Evolutionary conservation across 2,797 vertebrate genomes (phyloP).

Genomic region (Arctocebus calabarensis): DNA sequence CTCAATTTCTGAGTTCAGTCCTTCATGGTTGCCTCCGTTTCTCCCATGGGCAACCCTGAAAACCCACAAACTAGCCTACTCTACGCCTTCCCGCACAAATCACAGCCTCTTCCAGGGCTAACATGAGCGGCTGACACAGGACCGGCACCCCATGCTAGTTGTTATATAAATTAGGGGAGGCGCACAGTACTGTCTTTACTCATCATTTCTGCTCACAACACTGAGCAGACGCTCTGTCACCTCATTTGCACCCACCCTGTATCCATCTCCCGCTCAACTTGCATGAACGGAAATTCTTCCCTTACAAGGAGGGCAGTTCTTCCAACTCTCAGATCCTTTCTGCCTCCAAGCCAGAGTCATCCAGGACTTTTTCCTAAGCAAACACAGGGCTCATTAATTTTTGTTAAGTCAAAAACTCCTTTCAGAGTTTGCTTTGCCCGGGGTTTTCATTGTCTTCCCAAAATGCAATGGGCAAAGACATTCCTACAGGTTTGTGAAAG

Average conservation of each 20-base stretch:
- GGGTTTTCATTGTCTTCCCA: neutral
- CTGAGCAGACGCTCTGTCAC: neutral
- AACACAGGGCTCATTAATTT: neutral
- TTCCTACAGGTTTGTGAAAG: neutral
- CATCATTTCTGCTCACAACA: neutral
- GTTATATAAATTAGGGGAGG: fast-evolving
- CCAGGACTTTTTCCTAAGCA: neutral
- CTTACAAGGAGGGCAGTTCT: neutral
- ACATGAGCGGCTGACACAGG: neutral
- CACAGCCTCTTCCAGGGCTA: neutral
- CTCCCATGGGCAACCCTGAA: neutral
- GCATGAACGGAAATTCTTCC: neutral
- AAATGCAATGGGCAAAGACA: neutral
- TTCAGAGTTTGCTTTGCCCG: neutral
- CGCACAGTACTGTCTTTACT: neutral
- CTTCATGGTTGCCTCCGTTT: neutral
- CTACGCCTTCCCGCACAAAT: too few relatives aligned
- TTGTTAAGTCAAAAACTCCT: neutral
- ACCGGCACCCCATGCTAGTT: neutral
- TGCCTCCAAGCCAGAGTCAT: neutral
- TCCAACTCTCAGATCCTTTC: neutral
- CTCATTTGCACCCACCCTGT: too few relatives aligned
- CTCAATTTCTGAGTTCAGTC: neutral
- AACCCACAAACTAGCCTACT: neutral
- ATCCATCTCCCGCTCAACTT: too few relatives aligned